Conservation (phyloP, 2,113 vertebrate species). For the Trichechus manatus region DNA sequence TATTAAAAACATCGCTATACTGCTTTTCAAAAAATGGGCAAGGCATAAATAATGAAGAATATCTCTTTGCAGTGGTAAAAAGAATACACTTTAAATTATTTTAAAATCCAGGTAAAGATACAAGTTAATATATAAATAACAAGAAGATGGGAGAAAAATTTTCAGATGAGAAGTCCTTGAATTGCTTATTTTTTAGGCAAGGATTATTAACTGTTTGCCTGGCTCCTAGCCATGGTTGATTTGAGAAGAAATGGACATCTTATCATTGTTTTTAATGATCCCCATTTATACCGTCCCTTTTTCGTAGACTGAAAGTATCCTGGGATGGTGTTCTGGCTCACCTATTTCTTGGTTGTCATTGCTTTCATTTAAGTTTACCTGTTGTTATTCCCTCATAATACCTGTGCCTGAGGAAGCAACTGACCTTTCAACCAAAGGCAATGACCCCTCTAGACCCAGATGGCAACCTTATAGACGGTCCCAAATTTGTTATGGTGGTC, state of each 20-base stretch:
- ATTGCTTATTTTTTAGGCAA: background rate
- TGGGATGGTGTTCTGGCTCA: background rate
- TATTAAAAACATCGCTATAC: background rate
- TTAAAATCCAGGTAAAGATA: background rate
- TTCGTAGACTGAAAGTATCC: background rate
- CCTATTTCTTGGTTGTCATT: background rate
- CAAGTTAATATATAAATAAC: background rate
- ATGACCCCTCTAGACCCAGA: background rate
- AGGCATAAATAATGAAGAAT: slow-evolving; percentile 2
- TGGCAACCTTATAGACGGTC: background rate
- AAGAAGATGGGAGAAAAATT: background rate
- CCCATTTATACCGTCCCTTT: background rate
- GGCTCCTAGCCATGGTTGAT: background rate
- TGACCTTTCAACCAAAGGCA: background rate
- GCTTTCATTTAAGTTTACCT: background rate
- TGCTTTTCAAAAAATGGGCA: background rate
- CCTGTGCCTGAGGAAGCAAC: background rate
- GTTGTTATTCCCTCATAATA: background rate
- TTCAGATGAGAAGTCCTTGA: background rate
- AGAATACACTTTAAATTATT: background rate
- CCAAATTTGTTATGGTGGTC: background rate
- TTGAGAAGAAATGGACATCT: background rate
- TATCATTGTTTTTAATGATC: background rate
- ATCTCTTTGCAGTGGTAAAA: background rate
- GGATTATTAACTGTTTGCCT: background rate